Evolutionary conservation across 2,888 invertebrate genomes (phyloP).

Genomic region (Mimachlamys varia): DNA sequence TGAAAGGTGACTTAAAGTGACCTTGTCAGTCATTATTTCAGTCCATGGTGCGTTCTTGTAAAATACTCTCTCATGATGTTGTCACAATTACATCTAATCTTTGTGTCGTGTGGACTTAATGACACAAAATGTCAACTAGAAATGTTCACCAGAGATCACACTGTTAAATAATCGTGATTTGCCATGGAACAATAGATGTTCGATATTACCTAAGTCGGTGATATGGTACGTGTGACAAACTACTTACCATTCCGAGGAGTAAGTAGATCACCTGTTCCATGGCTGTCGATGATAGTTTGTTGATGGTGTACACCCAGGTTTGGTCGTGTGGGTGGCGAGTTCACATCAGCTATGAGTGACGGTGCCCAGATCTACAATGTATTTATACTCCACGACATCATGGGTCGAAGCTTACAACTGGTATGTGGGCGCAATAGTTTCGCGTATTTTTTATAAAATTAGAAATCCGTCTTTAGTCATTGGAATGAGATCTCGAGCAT

Average conservation of each 20-base stretch:
- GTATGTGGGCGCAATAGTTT: neutral
- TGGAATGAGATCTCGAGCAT: neutral
- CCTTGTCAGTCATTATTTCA: neutral
- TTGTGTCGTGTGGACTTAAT: neutral
- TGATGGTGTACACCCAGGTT: neutral
- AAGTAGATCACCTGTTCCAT: neutral
- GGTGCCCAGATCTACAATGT: neutral
- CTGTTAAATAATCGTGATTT: neutral
- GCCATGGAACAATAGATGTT: neutral
- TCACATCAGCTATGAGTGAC: neutral
- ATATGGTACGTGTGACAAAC: neutral
- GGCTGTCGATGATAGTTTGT: neutral
- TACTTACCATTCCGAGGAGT: neutral
- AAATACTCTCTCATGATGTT: neutral
- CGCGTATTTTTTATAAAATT: neutral
- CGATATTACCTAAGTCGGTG: neutral
- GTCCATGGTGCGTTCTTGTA: neutral
- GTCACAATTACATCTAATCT: neutral
- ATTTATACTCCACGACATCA: neutral
- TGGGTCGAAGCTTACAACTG: neutral
- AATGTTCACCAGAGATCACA: neutral
- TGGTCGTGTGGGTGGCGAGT: neutral
- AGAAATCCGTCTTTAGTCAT: slow-evolving; percentile 3
- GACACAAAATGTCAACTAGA: neutral
- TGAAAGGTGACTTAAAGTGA: neutral